Conservation (phyloP, 2,113 vertebrate species). For the Ctenomys sociabilis region DNA sequence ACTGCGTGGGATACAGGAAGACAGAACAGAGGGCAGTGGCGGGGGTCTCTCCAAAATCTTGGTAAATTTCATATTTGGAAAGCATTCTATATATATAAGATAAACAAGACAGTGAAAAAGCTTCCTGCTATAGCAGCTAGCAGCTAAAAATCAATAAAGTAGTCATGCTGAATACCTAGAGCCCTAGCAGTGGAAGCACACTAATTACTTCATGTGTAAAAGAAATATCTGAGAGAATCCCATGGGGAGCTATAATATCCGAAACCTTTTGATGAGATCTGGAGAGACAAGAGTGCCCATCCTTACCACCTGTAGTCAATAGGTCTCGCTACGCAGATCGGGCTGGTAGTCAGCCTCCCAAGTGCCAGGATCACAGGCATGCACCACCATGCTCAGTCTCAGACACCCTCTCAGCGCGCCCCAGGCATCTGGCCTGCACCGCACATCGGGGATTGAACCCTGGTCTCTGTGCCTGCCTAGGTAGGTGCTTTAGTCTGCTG, state of each 20-base stretch:
- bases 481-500: no score
- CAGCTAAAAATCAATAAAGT: background rate
- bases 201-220: background rate
- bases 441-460: no score
- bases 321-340: no score
- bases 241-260: background rate
- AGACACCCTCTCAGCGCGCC: no score
- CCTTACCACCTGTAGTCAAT: background rate
- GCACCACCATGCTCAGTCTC: no score
- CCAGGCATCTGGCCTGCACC: no score
- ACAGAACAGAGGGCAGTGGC: background rate
- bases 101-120: no score
- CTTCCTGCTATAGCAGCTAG: background rate
- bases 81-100: no score
- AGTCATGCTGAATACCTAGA: background rate
- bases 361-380: no score
- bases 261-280: background rate
- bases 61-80: background rate
- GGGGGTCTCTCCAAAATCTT: background rate
- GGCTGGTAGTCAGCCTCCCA: no score
- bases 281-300: background rate
- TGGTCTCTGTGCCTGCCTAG: no score
- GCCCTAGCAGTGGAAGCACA: background rate
- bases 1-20: background rate
- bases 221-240: background rate